Percentiles rank a stretch among this genome's conserved stretches.
Conservation (phyloP, 2,888 invertebrate species). For the Ectobius pallidus region DNA sequence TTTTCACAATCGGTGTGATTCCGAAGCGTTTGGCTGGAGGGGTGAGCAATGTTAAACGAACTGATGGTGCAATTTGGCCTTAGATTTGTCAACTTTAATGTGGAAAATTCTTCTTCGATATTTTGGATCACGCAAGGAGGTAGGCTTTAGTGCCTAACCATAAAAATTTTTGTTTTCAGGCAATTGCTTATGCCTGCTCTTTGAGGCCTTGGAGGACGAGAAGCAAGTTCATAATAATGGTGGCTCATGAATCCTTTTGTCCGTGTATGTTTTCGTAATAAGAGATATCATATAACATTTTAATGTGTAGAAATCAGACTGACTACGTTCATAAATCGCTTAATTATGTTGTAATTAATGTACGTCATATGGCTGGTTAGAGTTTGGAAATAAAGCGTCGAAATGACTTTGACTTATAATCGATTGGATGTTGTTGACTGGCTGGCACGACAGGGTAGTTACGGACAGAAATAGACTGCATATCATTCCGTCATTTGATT, state of each 20-base stretch:
- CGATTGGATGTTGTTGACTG: conserved; percentile 35
- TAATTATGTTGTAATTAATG: neutral
- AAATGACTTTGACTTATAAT: conserved; percentile 29
- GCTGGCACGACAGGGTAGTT: conserved; percentile 23
- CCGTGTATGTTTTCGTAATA: conserved; percentile 24
- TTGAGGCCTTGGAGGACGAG: conserved; percentile 35
- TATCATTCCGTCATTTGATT: conserved; percentile 8
- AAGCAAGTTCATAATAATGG: conserved; percentile 41
- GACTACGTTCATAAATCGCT: neutral
- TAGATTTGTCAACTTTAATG: conserved; percentile 35
- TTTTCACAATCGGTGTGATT: conserved; percentile 40
- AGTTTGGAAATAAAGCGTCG: neutral
- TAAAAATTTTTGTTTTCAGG: conserved; percentile 7
- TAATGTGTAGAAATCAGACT: neutral
- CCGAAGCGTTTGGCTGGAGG: conserved; percentile 38
- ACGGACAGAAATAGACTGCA: conserved; percentile 31
- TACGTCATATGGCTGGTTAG: neutral
- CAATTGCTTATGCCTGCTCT: conserved; percentile 19
- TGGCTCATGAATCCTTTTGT: conserved; percentile 44
- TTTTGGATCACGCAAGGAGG: conserved; percentile 42
- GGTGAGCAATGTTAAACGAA: conserved; percentile 40
- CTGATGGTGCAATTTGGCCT: conserved; percentile 38
- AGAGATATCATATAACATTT: neutral
- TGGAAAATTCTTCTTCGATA: conserved; percentile 38
- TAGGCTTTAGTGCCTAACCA: conserved; percentile 33